phyloP scores from a whole-genome alignment of 2,113 vertebrate species.

The Microcebus tavaratra region DNA sequence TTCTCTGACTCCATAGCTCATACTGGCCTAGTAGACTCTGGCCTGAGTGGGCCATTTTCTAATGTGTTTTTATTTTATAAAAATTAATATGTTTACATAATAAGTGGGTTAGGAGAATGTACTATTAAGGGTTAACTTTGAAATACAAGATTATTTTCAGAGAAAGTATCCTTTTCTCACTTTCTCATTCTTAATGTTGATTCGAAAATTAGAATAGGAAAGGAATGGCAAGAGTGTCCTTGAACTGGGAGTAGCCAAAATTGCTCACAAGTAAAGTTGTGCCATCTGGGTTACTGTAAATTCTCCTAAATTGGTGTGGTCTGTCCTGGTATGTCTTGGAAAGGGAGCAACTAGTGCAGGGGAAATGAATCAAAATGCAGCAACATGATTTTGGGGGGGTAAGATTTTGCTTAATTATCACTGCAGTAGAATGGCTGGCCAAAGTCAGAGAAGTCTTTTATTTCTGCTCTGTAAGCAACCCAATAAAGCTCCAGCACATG shows the following conservation, averaged over 20 bases:
- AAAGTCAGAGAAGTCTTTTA: constrained; percentile 71
- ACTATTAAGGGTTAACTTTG: background rate
- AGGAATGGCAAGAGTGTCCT: background rate
- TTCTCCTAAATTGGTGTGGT: constrained; percentile 68
- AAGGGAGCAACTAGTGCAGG: constrained; percentile 62
- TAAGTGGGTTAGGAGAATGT: background rate
- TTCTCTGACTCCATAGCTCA: background rate
- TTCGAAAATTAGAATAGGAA: background rate
- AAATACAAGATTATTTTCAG: background rate
- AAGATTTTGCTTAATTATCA: constrained; percentile 78
- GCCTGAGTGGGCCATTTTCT: background rate
- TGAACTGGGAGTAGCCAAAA: constrained; percentile 14
- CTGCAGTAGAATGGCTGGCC: constrained; percentile 66
- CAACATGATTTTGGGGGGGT: background rate
- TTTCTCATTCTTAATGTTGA: background rate
- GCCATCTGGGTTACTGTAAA: constrained; percentile 51
- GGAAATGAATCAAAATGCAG: constrained; percentile 47
- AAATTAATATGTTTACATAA: background rate
- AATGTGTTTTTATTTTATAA: background rate
- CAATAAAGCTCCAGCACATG: constrained; percentile 57
- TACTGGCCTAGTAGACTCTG: background rate
- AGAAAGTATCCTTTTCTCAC: background rate
- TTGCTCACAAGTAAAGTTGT: constrained; percentile 12
- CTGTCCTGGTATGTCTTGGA: constrained; percentile 65
- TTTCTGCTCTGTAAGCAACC: constrained; percentile 61